Percentiles rank a stretch among this genome's conserved stretches.
Evolutionary conservation across 2,888 invertebrate species (phyloP).

Genomic region (Eilema depressum): DNA sequence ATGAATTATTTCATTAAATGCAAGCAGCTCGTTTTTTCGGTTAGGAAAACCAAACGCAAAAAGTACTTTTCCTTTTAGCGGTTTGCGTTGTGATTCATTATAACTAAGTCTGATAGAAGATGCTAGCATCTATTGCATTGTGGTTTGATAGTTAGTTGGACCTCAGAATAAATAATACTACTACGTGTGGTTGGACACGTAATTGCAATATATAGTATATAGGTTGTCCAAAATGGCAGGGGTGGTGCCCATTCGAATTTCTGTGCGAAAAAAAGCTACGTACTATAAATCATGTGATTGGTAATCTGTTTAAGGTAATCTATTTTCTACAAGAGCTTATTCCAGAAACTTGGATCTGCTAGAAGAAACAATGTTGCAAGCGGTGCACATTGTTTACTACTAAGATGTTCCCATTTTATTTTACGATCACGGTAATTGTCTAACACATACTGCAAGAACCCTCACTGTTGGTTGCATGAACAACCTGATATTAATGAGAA

Average conservation of each 20-base stretch:
- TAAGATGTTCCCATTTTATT: neutral
- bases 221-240: no score
- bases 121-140: no score
- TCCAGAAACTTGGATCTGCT: neutral
- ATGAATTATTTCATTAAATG: conserved; percentile 25
- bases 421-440: conserved; percentile 1
- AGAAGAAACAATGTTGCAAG: conserved; percentile 1
- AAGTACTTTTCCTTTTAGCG: no score
- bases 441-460: neutral
- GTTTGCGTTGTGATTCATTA: no score
- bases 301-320: neutral
- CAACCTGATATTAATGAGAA: neutral
- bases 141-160: no score
- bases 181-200: no score
- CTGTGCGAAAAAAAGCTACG: no score
- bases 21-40: neutral
- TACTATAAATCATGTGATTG: neutral
- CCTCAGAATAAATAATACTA: no score
- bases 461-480: neutral
- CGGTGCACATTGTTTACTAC: neutral
- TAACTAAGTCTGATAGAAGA: no score
- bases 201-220: no score
- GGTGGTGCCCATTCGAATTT: no score
- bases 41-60: neutral
- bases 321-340: neutral